Evolutionary conservation across 2,113 vertebrate genomes (phyloP), one percentile per base, ranked within the genome.

Genomic region (Amphiprion ocellaris): DNA sequence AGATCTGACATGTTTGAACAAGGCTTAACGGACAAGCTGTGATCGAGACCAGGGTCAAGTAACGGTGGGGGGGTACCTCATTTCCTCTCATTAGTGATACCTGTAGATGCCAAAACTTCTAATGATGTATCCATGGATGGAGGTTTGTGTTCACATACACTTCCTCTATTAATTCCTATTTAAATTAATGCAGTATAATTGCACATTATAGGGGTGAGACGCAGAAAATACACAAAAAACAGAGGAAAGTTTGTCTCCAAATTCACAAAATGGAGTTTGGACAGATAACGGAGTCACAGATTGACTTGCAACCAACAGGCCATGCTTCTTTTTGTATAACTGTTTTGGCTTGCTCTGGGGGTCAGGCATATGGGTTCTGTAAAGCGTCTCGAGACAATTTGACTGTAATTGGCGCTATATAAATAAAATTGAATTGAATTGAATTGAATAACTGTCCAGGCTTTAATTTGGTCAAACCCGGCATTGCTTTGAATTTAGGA

Each of bases 1-100:
- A 69, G 82, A 85, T 73, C 53, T 87, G 86, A 86, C 72, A 56
- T 44, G 50, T 86, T 66, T 70, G 55, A 92, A 86, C 69, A 71
- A 81, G 53, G 54, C 30, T 16, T 30, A 69, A 76, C 44, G 72
- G 76, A 77, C 61, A 50, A 75, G 74, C 47, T 71, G 76, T 17
- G 39, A 84, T 88, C 23, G 56, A 68, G 17, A 44, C 56, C 26
- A 9, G 16, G 75, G 68, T 73, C 77, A 83, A 84, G 75, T 59
- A 67, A 72, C 47, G 54, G n/a, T 33, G 30, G 60, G 28, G 19
- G 50, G 47, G 58, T 10, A 52, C 62, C 61, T 78, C 56, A 69
- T 88, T 89, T 86, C 59, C n/a, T 70, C 79, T 84, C 63, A 68
- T 88, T 76, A 77, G 47, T 6, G 19, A 15, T 56, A 74, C 53